Percentiles rank a stretch among this genome's conserved stretches.
These are phyloP conservation scores for Kryptopterus vitreolus DNA, from an alignment of 2,797 vertebrate species.

Conservation along the genomic window DNA sequence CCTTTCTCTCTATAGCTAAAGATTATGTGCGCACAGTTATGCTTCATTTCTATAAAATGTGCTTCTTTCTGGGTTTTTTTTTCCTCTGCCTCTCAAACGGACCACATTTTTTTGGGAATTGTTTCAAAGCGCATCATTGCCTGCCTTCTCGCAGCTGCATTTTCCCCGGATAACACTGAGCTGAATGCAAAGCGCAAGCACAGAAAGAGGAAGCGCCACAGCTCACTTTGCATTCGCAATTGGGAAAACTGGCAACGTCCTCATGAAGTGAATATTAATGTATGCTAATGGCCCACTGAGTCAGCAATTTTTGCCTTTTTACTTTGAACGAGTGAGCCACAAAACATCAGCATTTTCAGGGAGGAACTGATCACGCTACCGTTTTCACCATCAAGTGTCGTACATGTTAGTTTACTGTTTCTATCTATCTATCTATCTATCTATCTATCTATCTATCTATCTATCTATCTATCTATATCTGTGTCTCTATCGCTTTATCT, in stretches of 20 bases:
- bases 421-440: neutral
- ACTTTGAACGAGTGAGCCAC: slow-evolving; percentile 58
- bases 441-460: neutral
- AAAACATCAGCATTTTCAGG: slow-evolving; percentile 66
- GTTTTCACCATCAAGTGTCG: neutral
- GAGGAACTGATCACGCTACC: neutral
- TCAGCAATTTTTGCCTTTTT: slow-evolving; percentile 62
- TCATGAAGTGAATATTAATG: slow-evolving; percentile 68
- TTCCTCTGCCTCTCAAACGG: neutral
- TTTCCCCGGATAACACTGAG: slow-evolving; percentile 52
- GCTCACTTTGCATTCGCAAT: slow-evolving; percentile 67
- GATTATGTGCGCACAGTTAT: neutral
- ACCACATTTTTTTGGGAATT: neutral
- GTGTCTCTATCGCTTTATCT: neutral
- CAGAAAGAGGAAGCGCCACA: slow-evolving; percentile 31
- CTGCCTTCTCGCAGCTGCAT: slow-evolving; percentile 17
- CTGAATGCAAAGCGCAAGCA: slow-evolving; percentile 40
- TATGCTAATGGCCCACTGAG: slow-evolving; percentile 64
- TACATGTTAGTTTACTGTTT: neutral
- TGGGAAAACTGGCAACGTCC: slow-evolving; percentile 66
- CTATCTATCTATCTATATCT: neutral
- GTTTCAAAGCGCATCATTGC: slow-evolving; percentile 10
- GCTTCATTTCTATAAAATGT: slow-evolving; percentile 13
- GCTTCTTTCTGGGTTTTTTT: neutral
- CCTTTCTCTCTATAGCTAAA: neutral